These are phyloP conservation scores for Chelmon rostratus DNA, from an alignment of 2,797 vertebrate species.

Conservation along the genomic window DNA sequence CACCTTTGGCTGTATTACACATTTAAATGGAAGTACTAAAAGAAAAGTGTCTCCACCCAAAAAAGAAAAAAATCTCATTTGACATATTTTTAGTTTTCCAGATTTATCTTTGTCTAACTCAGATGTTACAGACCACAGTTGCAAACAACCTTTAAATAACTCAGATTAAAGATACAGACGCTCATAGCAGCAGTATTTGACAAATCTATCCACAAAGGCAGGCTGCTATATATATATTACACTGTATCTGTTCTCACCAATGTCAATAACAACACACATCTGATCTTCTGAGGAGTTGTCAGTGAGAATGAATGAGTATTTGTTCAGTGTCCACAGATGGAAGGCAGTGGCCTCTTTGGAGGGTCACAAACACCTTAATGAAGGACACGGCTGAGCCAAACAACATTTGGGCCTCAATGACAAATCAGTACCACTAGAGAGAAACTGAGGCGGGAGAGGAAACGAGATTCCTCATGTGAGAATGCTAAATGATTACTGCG, in stretches of 20 bases:
- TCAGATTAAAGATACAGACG: constrained; percentile 20
- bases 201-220: constrained; percentile 2
- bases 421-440: constrained; percentile 56
- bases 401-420: constrained; percentile 37
- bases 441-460: constrained; percentile 37
- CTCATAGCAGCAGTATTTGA: neutral
- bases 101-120: constrained; percentile 10
- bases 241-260: neutral
- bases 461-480: constrained; percentile 42
- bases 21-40: neutral
- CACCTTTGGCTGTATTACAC: neutral
- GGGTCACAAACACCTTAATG: constrained; percentile 40
- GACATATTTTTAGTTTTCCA: constrained; percentile 33
- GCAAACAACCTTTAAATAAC: constrained; percentile 26
- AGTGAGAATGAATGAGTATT: neutral
- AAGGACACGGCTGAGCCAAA: constrained; percentile 60
- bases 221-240: neutral
- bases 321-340: constrained; percentile 14
- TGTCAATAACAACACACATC: neutral
- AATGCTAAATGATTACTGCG: constrained; percentile 28
- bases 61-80: neutral
- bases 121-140: constrained; percentile 3
- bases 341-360: constrained; percentile 17
- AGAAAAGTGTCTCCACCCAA: neutral
- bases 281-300: neutral